Conservation (phyloP, 2,113 vertebrate genomes). For the Symphodus melops region DNA sequence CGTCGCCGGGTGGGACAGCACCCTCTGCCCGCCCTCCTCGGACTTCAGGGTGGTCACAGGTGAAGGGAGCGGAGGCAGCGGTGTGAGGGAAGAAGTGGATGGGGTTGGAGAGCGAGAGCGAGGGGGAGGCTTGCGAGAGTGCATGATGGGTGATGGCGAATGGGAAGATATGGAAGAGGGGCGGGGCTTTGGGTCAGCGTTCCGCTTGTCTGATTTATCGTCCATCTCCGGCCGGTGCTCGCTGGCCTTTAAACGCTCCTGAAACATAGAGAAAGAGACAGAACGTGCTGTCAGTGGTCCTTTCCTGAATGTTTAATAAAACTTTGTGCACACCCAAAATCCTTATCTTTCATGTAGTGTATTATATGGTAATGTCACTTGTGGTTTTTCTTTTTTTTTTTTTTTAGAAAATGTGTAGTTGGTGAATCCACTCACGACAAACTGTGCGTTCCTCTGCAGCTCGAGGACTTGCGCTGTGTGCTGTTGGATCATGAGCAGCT, state of each 20-base stretch:
- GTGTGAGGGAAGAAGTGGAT: constrained; percentile 84
- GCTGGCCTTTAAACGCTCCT: constrained; percentile 93
- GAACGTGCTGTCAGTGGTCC: neutral
- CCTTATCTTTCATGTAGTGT: too few relatives aligned
- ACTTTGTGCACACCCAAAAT: neutral
- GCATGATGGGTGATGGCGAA: constrained; percentile 78
- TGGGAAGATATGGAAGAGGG: constrained; percentile 80
- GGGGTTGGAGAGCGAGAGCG: constrained; percentile 82
- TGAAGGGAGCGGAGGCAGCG: constrained; percentile 85
- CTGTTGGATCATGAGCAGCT: constrained; percentile 96
- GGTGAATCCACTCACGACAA: constrained; percentile 64
- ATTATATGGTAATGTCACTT: too few relatives aligned
- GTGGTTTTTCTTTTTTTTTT: too few relatives aligned
- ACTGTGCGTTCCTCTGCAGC: constrained; percentile 90
- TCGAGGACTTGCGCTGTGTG: constrained; percentile 96
- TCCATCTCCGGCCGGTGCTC: constrained; percentile 90
- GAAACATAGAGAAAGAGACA: constrained; percentile 31
- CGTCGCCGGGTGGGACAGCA: constrained; percentile 83
- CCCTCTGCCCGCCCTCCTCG: constrained; percentile 89
- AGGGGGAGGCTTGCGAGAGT: constrained; percentile 87
- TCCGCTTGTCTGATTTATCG: constrained; percentile 89
- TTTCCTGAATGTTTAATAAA: neutral
- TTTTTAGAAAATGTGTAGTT: too few relatives aligned
- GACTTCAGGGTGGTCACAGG: constrained; percentile 89
- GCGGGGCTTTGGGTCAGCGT: constrained; percentile 85